Conservation (phyloP, 2,113 vertebrate genomes). For the Nettapus auritus region DNA sequence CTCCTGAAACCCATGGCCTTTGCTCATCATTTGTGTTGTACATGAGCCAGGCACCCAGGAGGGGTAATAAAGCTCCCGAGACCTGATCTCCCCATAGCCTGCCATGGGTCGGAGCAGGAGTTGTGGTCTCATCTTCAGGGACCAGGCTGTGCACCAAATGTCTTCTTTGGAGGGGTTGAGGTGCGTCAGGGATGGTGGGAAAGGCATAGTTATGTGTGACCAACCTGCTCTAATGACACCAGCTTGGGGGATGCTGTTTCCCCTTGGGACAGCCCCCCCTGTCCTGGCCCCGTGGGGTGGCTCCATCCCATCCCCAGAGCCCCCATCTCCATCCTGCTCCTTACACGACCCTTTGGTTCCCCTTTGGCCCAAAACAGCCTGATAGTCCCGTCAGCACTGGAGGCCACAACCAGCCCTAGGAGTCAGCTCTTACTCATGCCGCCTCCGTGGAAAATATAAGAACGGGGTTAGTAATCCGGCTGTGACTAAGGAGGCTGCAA, state of each 20-base stretch:
- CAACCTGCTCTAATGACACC: not conserved
- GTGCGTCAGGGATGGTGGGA: not conserved
- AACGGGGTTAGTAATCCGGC: conserved; percentile 16
- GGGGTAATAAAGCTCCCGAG: not conserved
- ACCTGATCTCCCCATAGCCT: accelerated
- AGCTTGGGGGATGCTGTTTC: not conserved
- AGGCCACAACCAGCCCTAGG: not conserved
- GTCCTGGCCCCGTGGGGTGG: not conserved
- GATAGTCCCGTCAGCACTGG: not conserved
- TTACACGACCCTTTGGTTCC: accelerated
- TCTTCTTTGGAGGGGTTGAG: not conserved
- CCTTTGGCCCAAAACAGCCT: not conserved
- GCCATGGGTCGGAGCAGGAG: not conserved
- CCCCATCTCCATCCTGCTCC: not conserved
- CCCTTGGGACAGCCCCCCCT: not conserved
- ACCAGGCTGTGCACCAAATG: accelerated
- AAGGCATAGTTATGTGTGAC: not conserved
- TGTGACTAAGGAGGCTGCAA: conserved; percentile 44
- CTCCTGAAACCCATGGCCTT: not conserved
- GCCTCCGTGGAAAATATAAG: conserved; percentile 7
- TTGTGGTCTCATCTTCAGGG: not conserved
- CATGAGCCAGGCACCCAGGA: not conserved
- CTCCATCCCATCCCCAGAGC: not conserved
- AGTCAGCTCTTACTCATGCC: conserved; percentile 60
- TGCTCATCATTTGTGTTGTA: not conserved